Evolutionary conservation across 1,140 invertebrate species (phyloP).

Genomic region (Sycophila sp.): DNA sequence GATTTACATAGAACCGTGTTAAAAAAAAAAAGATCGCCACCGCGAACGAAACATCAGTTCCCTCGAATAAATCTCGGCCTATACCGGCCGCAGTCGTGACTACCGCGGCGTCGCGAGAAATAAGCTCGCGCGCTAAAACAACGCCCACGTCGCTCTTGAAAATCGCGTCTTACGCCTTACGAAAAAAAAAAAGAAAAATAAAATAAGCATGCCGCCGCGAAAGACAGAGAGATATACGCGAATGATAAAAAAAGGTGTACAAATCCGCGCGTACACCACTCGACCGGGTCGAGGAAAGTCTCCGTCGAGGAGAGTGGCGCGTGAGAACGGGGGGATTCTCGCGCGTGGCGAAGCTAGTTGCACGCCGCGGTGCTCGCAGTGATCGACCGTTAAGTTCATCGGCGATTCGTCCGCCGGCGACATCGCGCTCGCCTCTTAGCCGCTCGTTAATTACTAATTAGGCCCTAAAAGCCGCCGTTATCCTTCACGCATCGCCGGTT

Average conservation of each 20-base stretch:
- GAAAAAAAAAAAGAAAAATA: neutral
- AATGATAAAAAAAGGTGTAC: too few species aligned
- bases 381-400: slow-evolving; percentile 36
- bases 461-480: slow-evolving; percentile 8
- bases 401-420: neutral
- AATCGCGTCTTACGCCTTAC: neutral
- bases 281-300: neutral
- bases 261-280: neutral
- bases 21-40: neutral
- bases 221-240: too few species aligned
- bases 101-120: too few species aligned
- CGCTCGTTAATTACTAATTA: slow-evolving; percentile 28
- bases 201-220: neutral
- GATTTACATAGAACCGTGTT: too few species aligned
- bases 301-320: slow-evolving; percentile 17
- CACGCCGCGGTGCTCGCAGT: neutral
- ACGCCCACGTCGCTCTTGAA: neutral
- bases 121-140: neutral
- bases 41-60: too few species aligned
- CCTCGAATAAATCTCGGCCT: too few species aligned
- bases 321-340: slow-evolving; percentile 33
- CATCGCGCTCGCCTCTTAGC: neutral
- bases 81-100: too few species aligned
- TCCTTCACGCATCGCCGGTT: slow-evolving; percentile 12
- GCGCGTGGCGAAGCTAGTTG: neutral